Percentiles rank a stretch among this genome's conserved stretches.
These are phyloP conservation scores for Leuciscus waleckii DNA, from an alignment of 2,797 vertebrate species.

Conservation along the genomic window DNA sequence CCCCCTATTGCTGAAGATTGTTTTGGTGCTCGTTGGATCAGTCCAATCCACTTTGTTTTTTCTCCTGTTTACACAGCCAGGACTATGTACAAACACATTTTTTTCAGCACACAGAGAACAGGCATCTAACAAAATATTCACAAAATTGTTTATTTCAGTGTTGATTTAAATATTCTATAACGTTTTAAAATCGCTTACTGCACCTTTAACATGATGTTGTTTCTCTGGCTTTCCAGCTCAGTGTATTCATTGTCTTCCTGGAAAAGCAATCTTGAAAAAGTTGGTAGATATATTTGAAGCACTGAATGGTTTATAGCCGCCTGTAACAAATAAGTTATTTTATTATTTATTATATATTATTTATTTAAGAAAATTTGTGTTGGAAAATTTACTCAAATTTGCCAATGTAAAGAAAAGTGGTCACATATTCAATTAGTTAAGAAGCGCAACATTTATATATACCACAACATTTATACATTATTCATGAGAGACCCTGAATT, in stretches of 20 bases:
- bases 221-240: neutral
- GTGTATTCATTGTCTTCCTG: neutral
- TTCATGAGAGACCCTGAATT: neutral
- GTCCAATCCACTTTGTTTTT: neutral
- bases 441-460: neutral
- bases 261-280: neutral
- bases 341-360: too few relatives aligned
- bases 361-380: neutral
- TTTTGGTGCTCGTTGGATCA: neutral
- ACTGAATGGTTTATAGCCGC: neutral
- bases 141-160: neutral
- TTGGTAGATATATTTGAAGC: neutral
- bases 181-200: neutral
- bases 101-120: neutral
- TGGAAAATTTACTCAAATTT: neutral
- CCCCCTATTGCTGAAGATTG: neutral
- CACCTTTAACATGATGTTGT: neutral
- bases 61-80: neutral
- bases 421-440: neutral
- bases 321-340: neutral
- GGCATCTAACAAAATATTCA: neutral
- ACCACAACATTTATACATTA: neutral
- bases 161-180: neutral
- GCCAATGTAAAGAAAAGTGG: neutral
- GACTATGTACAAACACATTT: neutral